Percentiles rank a stretch among this genome's conserved stretches.
phyloP scores from a whole-genome alignment of 2,113 vertebrate species.

The Tyto alba region DNA sequence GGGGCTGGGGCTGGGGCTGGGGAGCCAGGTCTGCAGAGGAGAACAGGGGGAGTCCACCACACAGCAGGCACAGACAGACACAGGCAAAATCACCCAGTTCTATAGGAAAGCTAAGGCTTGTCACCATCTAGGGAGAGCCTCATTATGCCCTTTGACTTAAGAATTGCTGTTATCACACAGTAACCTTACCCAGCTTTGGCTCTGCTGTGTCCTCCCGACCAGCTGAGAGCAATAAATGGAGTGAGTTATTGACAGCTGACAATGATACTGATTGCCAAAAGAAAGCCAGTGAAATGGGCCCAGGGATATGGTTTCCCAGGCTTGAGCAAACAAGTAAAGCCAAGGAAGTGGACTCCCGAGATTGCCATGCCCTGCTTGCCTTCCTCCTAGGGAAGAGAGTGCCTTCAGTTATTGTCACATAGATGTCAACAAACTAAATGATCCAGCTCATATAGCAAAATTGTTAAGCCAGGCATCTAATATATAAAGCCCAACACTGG shows the following conservation, averaged over 20 bases:
- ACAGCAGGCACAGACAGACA: background rate
- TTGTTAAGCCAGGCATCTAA: background rate
- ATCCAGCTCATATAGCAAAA: background rate
- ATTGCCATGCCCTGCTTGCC: background rate
- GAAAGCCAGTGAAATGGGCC: background rate
- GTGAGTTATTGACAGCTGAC: constrained; percentile 19
- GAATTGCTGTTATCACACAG: constrained; percentile 16
- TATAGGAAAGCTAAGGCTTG: constrained; percentile 12
- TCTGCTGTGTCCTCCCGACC: background rate
- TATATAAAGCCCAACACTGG: background rate
- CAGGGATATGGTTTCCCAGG: background rate
- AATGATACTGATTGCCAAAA: background rate
- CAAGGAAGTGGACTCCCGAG: background rate
- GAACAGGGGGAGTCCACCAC: background rate
- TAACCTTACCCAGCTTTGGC: background rate
- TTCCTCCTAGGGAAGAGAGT: background rate
- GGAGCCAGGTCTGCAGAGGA: background rate
- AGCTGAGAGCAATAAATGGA: constrained; percentile 12
- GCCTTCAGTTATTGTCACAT: background rate
- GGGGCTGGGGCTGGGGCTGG: constrained; percentile 1
- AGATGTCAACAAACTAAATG: background rate
- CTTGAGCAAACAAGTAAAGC: background rate
- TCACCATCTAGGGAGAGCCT: background rate
- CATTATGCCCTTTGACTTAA: constrained; percentile 22
- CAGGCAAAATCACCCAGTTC: background rate